phyloP scores from a whole-genome alignment of 1,140 invertebrate species.

The Oncopeltus fasciatus region DNA sequence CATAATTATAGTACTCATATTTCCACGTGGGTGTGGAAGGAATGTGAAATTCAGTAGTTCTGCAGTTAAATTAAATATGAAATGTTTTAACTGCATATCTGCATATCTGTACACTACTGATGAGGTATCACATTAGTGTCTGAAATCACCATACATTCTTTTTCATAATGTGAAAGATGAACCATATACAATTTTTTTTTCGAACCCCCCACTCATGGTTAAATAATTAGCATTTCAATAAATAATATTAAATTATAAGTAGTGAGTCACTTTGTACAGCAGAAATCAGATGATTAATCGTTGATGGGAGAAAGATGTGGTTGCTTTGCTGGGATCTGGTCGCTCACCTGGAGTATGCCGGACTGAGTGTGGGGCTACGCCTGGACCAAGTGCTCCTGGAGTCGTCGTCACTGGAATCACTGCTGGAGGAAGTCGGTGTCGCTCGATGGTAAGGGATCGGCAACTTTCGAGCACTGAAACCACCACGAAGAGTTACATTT shows the following conservation, averaged over 20 bases:
- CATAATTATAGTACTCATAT: no score
- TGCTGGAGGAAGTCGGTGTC: neutral
- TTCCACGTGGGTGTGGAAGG: no score
- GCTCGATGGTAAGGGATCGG: constrained; percentile 6
- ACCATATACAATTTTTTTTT: neutral
- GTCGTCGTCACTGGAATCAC: neutral
- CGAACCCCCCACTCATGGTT: neutral
- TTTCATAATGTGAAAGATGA: neutral
- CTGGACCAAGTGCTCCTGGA: neutral
- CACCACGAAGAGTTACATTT: no score
- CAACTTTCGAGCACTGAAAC: neutral
- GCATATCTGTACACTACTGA: no score
- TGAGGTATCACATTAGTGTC: no score
- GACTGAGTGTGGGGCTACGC: neutral
- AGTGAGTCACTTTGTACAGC: neutral
- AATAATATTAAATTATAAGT: neutral
- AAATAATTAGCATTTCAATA: neutral
- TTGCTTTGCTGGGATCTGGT: neutral
- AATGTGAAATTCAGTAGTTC: no score
- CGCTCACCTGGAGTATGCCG: neutral
- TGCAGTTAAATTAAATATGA: no score
- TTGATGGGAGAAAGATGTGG: neutral
- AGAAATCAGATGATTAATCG: neutral
- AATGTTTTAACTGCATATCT: no score
- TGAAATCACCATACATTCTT: neutral